phyloP scores from a whole-genome alignment of 2,797 vertebrate species.

The Scleropages formosus region DNA sequence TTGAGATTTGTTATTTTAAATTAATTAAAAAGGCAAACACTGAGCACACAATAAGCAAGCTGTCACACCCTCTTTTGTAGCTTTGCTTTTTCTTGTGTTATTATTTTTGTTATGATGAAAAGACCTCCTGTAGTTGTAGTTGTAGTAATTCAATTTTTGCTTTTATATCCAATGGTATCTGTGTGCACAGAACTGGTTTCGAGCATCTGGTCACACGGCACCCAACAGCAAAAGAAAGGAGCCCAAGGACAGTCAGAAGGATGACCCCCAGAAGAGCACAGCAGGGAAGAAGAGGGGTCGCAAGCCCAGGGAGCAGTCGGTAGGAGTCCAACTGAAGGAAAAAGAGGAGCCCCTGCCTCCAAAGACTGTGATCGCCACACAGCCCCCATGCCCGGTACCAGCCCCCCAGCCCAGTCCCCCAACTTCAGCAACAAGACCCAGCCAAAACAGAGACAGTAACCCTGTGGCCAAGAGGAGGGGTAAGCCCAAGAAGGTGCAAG shows the following conservation, averaged over 20 bases:
- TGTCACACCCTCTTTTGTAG: not conserved
- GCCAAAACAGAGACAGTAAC: conserved; percentile 66
- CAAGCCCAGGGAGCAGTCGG: conserved; percentile 83
- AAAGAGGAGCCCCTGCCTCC: conserved; percentile 41
- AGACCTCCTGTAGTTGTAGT: not conserved
- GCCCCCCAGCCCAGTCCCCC: conserved; percentile 22
- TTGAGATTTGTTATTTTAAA: not conserved
- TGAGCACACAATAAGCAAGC: not conserved
- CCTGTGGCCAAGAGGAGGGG: conserved; percentile 66
- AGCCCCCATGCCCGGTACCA: conserved; percentile 53
- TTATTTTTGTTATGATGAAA: not conserved
- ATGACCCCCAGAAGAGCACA: conserved; percentile 72
- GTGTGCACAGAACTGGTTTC: conserved; percentile 89
- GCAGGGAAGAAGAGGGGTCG: conserved; percentile 85
- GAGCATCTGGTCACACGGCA: conserved; percentile 74
- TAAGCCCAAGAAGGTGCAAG: conserved; percentile 70
- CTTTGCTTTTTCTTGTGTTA: not conserved
- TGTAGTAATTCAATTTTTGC: not conserved
- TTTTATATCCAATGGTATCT: conserved; percentile 26
- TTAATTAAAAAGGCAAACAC: conserved; percentile 14
- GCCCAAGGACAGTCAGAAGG: conserved; percentile 61
- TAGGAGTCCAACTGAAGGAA: conserved; percentile 44
- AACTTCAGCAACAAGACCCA: conserved; percentile 57
- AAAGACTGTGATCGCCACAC: conserved; percentile 61
- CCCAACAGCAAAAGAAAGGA: conserved; percentile 75